phyloP scores from a whole-genome alignment of 2,888 invertebrate species.

The Dioctria rufipes region DNA sequence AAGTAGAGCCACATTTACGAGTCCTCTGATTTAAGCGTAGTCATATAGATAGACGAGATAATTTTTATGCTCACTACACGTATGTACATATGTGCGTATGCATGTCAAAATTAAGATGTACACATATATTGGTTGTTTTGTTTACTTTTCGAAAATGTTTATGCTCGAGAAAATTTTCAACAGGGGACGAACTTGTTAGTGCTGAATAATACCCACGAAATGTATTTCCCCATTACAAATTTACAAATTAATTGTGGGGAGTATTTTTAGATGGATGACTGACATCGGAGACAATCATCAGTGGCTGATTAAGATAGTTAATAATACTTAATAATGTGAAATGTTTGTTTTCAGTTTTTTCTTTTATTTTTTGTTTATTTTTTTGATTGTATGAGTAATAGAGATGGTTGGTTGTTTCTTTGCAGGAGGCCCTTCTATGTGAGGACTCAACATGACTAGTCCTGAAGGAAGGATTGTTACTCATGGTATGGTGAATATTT shows the following conservation, averaged over 20 bases:
- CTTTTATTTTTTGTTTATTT: constrained; percentile 1
- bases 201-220: constrained; percentile 29
- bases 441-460: constrained; percentile 55
- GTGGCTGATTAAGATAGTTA: not conserved
- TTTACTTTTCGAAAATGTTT: not conserved
- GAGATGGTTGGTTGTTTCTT: constrained; percentile 12
- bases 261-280: constrained; percentile 38
- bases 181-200: constrained; percentile 11
- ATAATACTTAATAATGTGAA: not conserved
- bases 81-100: not conserved
- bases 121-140: not conserved
- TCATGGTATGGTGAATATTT: constrained; percentile 53
- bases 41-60: constrained; percentile 9
- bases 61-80: constrained; percentile 2
- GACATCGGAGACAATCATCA: constrained; percentile 32
- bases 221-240: constrained; percentile 43
- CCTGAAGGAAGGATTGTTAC: constrained; percentile 57
- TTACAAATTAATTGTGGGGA: constrained; percentile 38
- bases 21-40: constrained; percentile 11
- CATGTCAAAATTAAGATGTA: too few relatives aligned
- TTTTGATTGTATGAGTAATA: constrained; percentile 16
- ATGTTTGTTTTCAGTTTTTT: not conserved
- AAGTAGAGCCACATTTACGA: not conserved
- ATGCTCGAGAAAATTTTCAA: not conserved
- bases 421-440: constrained; percentile 44